Evolutionary conservation across 1,140 invertebrate genomes (phyloP).

Genomic region (Calephelis virginiensis): DNA sequence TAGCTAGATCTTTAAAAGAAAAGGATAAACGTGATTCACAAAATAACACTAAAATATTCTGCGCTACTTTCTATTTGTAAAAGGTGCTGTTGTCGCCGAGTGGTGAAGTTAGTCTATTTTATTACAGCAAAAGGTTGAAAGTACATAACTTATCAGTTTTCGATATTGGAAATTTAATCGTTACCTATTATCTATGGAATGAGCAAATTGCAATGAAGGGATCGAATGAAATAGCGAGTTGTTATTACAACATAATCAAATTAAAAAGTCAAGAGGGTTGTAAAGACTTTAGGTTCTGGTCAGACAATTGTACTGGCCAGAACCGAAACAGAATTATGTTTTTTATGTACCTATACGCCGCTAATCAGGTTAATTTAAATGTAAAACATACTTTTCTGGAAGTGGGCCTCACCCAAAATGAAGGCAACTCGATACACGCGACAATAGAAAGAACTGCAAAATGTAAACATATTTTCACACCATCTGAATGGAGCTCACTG

Average conservation of each 20-base stretch:
- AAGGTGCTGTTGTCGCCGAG: slow-evolving; percentile 11
- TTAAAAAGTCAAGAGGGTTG: slow-evolving; percentile 23
- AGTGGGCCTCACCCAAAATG: slow-evolving; percentile 25
- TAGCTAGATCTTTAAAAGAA: slow-evolving; percentile 5
- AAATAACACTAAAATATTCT: slow-evolving; percentile 8
- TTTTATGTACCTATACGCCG: slow-evolving; percentile 20
- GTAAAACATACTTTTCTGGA: slow-evolving; percentile 28
- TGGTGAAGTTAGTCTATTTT: slow-evolving; percentile 8
- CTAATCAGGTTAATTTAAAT: slow-evolving; percentile 19
- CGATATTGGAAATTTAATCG: not conserved
- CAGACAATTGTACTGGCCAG: slow-evolving; percentile 16
- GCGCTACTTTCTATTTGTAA: slow-evolving; percentile 18
- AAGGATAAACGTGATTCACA: slow-evolving; percentile 16
- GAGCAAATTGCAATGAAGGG: slow-evolving; percentile 26
- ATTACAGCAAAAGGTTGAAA: slow-evolving; percentile 17
- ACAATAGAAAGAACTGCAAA: slow-evolving; percentile 26
- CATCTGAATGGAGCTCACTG: slow-evolving; percentile 25
- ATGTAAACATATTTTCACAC: slow-evolving; percentile 30
- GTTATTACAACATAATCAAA: slow-evolving; percentile 23
- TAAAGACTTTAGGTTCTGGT: slow-evolving; percentile 22
- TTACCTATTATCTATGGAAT: slow-evolving; percentile 19
- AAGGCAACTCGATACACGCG: slow-evolving; percentile 26
- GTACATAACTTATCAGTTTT: slow-evolving; percentile 1
- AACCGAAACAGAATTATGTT: slow-evolving; percentile 13
- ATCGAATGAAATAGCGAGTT: slow-evolving; percentile 26